Percentiles rank a stretch among this genome's conserved stretches.
phyloP scores from a whole-genome alignment of 1,140 invertebrate genomes.

The Diabrotica virgifera region DNA sequence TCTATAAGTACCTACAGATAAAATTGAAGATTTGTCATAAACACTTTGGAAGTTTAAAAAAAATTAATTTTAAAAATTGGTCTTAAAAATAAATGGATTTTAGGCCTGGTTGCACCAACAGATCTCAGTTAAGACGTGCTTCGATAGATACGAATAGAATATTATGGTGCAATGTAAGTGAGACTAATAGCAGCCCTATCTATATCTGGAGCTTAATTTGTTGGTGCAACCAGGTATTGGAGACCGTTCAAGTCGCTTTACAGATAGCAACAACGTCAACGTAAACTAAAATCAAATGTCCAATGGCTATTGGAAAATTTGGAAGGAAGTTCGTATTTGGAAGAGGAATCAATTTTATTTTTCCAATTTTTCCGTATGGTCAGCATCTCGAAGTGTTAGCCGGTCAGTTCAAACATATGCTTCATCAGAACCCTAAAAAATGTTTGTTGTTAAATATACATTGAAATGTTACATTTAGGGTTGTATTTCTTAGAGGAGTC shows the following conservation, averaged over 20 bases:
- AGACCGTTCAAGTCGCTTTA: not conserved
- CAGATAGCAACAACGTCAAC: conserved; percentile 23
- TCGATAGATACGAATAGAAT: too few species aligned
- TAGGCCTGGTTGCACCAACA: too few species aligned
- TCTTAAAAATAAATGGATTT: not conserved
- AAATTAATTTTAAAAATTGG: not conserved
- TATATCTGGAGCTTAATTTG: too few species aligned
- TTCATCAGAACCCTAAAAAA: conserved; percentile 50
- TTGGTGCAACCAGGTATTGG: too few species aligned
- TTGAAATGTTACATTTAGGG: too few species aligned
- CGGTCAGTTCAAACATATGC: conserved; percentile 51
- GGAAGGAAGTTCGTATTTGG: conserved; percentile 26
- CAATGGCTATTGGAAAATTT: conserved; percentile 32
- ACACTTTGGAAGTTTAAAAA: not conserved
- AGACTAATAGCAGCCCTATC: too few species aligned
- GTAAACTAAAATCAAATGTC: conserved; percentile 36
- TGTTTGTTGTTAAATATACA: not conserved
- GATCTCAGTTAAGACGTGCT: too few species aligned
- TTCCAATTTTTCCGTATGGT: conserved; percentile 48
- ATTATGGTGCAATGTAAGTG: too few species aligned
- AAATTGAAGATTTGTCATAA: too few species aligned
- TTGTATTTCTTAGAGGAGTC: too few species aligned
- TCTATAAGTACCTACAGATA: too few species aligned
- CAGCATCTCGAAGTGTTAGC: conserved; percentile 56
- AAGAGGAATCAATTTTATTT: conserved; percentile 39